phyloP scores from a whole-genome alignment of 2,113 vertebrate genomes.

The Callithrix jacchus region DNA sequence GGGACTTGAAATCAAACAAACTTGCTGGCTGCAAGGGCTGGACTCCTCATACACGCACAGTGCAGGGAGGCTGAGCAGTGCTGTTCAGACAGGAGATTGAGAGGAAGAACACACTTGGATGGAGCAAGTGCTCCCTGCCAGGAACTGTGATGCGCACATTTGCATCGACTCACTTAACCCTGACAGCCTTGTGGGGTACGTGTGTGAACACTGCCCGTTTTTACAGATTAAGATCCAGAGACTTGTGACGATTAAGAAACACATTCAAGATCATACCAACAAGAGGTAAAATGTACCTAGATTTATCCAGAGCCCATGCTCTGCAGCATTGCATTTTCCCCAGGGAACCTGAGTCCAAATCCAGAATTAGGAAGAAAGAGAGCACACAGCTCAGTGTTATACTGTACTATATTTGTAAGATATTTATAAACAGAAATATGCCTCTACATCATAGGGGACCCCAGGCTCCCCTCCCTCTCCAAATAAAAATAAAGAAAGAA shows the following conservation, averaged over 20 bases:
- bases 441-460: neutral
- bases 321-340: neutral
- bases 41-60: neutral
- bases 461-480: neutral
- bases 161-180: neutral
- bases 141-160: neutral
- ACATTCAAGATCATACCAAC: neutral
- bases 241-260: neutral
- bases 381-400: neutral
- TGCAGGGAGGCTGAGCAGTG: fast-evolving
- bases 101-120: fast-evolving
- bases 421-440: neutral
- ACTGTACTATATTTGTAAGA: neutral
- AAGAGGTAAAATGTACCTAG: neutral
- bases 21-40: neutral
- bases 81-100: neutral
- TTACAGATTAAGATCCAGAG: neutral
- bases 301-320: neutral
- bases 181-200: neutral
- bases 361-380: neutral
- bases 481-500: neutral
- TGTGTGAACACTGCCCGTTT: neutral
- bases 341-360: neutral
- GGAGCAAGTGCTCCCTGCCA: neutral
- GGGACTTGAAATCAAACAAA: neutral